Evolutionary conservation across 1,140 invertebrate genomes (phyloP).

Genomic region (Agrilus planipennis): DNA sequence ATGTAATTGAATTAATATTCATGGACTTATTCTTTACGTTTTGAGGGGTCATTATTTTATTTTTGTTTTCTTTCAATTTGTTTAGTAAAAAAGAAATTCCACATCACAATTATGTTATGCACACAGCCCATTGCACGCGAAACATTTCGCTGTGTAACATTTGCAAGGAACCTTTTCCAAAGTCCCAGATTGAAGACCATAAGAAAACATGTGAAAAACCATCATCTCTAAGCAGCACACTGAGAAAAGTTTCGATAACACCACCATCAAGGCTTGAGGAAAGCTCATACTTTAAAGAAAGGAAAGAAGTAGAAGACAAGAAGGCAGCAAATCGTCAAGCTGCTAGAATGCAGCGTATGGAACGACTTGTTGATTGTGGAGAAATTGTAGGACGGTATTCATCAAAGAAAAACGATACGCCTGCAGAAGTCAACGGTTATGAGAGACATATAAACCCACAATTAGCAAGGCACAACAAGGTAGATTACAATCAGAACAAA

Average conservation of each 20-base stretch:
- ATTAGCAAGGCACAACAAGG: not conserved
- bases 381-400: not conserved
- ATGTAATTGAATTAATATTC: too few species aligned
- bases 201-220: slow-evolving; percentile 19
- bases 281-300: slow-evolving; percentile 19
- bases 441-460: too few species aligned
- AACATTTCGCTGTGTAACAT: slow-evolving; percentile 28
- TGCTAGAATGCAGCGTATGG: slow-evolving; percentile 17
- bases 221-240: not conserved
- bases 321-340: slow-evolving; percentile 11
- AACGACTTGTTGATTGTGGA: slow-evolving; percentile 20
- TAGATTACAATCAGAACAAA: not conserved
- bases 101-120: slow-evolving; percentile 33
- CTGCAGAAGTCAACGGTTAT: too few species aligned
- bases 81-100: slow-evolving; percentile 33
- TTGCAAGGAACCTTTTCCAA: slow-evolving; percentile 30
- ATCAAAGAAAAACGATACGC: too few species aligned
- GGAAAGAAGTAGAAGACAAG: slow-evolving; percentile 19
- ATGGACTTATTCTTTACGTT: too few species aligned
- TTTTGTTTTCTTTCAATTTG: too few species aligned
- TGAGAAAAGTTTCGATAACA: too few species aligned
- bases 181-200: slow-evolving; percentile 24
- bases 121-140: slow-evolving; percentile 31
- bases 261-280: slow-evolving; percentile 21
- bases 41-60: too few species aligned